Base-by-base conservation (phyloP, 1,140 invertebrate species). In the Bradysia coprophila region DNA sequence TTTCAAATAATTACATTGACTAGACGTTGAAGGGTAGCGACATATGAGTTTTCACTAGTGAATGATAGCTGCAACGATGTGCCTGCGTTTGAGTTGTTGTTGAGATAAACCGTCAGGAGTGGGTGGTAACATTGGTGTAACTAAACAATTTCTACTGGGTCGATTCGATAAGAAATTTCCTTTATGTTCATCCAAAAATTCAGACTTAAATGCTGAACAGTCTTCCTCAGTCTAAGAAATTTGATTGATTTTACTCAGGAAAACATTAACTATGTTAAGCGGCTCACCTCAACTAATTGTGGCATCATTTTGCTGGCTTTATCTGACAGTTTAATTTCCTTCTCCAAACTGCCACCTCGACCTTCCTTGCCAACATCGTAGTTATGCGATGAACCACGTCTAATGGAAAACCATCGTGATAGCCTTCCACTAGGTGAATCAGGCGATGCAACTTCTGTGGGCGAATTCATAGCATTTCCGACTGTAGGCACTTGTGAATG, bases 21-120 rank as follows among this genome's bases (percentile, higher is more conserved):
- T 51, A 94, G 76, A 66, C 89, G 78, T 57, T 93, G 82, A 40
- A 96, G 68, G 19, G 89, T 87, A 37, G 81, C 78, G 36, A 94
- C 78, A 56, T 95, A 95, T 37, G 81, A 90, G 64, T 92, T 92
- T 67, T 96, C 91, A 62, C 85, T 93, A n/a, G 55, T 89, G 81
- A 44, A 95, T 83, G 56, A 95, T 89, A 47, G 84, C 84, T 10
- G 79, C 79, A 37, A 96, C 76, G 43, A 95, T 91, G 59, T 87
- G 81, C 46, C 91, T 71, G 48, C 90, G 66, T 56, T 93, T 90
- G 22, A 89, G 62, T 61, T 89, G 85, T 54, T 87, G 81, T 23
- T 81, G 69, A 34, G 71, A 76, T 41, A 93, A 66, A 50, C 77
- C 75, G 36, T 76, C 67, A 11, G 87, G 86, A 15, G 79, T 72